A percentile compares a stretch with the other conserved stretches of the same genome.
These are phyloP conservation scores for Bhutanitis thaidina DNA, from an alignment of 2,888 invertebrate species.

Conservation along the genomic window DNA sequence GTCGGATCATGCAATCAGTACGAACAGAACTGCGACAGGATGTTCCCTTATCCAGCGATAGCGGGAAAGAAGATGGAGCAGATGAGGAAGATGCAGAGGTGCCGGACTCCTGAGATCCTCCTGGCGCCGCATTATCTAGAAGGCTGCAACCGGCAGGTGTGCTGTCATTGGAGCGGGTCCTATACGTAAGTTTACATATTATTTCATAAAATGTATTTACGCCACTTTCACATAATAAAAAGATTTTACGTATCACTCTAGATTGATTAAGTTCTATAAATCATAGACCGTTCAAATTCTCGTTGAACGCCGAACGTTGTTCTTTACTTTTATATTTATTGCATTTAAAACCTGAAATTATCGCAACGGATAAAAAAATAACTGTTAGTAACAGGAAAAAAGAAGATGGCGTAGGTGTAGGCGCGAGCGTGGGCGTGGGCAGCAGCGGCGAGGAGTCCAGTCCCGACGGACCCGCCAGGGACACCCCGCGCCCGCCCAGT, in stretches of 20 bases:
- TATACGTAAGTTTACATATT: constrained; percentile 45
- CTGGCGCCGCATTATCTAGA: constrained; percentile 87
- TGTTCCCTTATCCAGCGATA: constrained; percentile 66
- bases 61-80: constrained; percentile 72
- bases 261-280: too few relatives aligned
- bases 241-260: too few relatives aligned
- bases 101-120: constrained; percentile 88
- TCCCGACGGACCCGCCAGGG: constrained; percentile 64
- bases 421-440: constrained; percentile 16
- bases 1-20: constrained; percentile 46
- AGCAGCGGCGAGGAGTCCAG: constrained; percentile 63
- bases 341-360: too few relatives aligned
- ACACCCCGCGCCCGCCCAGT: constrained; percentile 80
- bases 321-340: too few relatives aligned
- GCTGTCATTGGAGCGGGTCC: constrained; percentile 72
- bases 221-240: too few relatives aligned
- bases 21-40: constrained; percentile 52
- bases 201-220: too few relatives aligned
- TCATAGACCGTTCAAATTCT: too few relatives aligned
- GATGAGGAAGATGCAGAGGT: constrained; percentile 66
- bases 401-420: constrained; percentile 39
- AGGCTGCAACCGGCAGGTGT: constrained; percentile 57
- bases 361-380: constrained; percentile 10
- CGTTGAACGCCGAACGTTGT: too few relatives aligned
- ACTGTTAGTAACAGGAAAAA: constrained; percentile 42